Base-by-base conservation (phyloP, 2,113 vertebrate genomes). In the Fukomys damarensis region DNA sequence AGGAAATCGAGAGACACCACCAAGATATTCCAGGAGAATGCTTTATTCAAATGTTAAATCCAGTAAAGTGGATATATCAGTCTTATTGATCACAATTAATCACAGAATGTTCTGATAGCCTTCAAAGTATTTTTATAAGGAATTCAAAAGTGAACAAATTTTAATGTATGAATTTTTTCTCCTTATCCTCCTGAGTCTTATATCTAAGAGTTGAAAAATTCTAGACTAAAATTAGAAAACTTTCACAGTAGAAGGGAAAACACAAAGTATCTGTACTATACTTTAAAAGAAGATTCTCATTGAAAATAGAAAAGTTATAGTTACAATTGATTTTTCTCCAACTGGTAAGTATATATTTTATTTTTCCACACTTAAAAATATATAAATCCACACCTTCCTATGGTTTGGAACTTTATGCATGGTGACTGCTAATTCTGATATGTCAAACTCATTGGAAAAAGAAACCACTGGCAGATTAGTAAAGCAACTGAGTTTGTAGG, bases 51-150 rank as follows among this genome's bases (percentile, higher is more conserved):
- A 17, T 70, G 17, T 20, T 72, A 41, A 24, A 24, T 24, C n/a
- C n/a, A 72, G 11, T 72, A 19, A 41, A 41, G 20, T 72, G 20
- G n/a, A 41, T 9, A 70, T 70, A 38, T 70, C 66, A 70, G 7
- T 7, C 7, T 70, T 70, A 70, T 8, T 38, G 17, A n/a, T 22
- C 46, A 96, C 86, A 61, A 85, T 68, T 74, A 96, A 74, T 30
- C 30, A 91, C 87, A 87, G 72, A 96, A 76, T 70, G 7, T 30
- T 95, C 14, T 91, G 14, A 84, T 49, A 91, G 2, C 0, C 79
- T 85, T 96, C 66, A 93, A 61, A 82, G 8, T 72, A 20, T 72
- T 79, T 95, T 93, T 61, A 92, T 83, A 91, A 92, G 17, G 2
- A 14, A 63, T 43, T 94, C 54, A 46, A 6, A 96, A 32, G 46